phyloP scores from a whole-genome alignment of 1,140 invertebrate genomes.

The Zaprionus capensis region DNA sequence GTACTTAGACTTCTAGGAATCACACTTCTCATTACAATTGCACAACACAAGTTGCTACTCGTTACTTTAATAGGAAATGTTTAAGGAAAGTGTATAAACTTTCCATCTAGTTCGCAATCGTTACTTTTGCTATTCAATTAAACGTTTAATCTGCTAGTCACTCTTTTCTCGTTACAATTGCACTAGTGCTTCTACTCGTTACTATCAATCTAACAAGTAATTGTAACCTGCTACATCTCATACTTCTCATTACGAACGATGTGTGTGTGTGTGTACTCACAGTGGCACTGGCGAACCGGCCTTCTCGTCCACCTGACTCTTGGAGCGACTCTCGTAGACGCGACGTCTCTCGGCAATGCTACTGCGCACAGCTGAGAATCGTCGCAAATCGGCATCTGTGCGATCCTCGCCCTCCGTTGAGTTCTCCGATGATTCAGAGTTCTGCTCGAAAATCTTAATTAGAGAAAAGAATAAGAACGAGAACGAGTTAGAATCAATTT shows the following conservation, averaged over 20 bases:
- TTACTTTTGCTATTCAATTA: too few species aligned
- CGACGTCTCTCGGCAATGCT: slow-evolving; percentile 92
- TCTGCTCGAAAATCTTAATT: slow-evolving; percentile 79
- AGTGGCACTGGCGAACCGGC: slow-evolving; percentile 89
- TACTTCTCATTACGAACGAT: too few species aligned
- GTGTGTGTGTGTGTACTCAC: slow-evolving; percentile 70
- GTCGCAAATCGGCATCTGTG: slow-evolving; percentile 77
- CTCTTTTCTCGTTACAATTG: too few species aligned
- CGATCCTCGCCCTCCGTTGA: slow-evolving; percentile 82
- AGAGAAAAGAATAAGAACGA: not conserved
- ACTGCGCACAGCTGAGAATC: slow-evolving; percentile 86
- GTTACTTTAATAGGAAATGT: too few species aligned
- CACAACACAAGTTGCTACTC: not conserved
- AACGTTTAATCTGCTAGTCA: too few species aligned
- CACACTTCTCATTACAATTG: not conserved
- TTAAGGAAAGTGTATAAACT: too few species aligned
- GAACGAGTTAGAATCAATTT: not conserved
- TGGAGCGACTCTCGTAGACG: slow-evolving; percentile 89
- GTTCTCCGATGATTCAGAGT: slow-evolving; percentile 81
- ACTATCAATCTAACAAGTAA: too few species aligned
- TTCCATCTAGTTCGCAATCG: too few species aligned
- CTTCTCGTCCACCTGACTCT: slow-evolving; percentile 87
- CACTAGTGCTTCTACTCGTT: not conserved
- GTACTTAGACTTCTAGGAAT: too few species aligned
- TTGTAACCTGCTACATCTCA: too few species aligned